Percentiles rank a stretch among this genome's conserved stretches.
phyloP scores from a whole-genome alignment of 23 tunicate genomes.

The Trididemnum clinides region DNA sequence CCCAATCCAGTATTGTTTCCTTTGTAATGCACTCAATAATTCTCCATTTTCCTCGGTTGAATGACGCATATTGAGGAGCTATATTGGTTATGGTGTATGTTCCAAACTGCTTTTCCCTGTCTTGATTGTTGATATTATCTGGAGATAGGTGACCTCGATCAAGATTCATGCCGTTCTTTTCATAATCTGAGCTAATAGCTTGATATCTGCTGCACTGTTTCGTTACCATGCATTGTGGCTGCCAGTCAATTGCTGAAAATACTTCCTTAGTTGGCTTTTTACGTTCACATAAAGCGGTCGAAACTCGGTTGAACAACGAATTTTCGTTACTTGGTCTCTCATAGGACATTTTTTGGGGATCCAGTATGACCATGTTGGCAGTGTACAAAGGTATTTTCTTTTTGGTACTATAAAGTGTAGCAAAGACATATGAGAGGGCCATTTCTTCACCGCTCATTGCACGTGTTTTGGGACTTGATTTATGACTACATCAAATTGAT shows the following conservation, averaged over 20 bases:
- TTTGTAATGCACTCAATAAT: background rate
- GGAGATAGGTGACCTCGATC: background rate
- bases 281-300: background rate
- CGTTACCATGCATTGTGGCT: background rate
- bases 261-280: background rate
- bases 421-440: no score
- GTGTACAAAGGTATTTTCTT: background rate
- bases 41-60: background rate
- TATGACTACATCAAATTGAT: no score
- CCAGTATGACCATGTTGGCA: background rate
- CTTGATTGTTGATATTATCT: background rate
- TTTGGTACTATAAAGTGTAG: background rate
- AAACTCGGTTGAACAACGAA: background rate
- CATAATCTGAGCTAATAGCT: background rate
- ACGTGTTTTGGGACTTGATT: no score
- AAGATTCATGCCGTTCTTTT: background rate
- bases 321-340: background rate
- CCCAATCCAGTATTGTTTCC: background rate
- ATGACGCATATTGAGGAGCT: background rate
- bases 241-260: background rate
- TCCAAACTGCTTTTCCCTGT: background rate
- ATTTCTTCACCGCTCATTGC: background rate
- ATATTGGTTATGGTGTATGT: background rate
- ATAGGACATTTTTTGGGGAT: background rate
- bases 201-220: background rate